Percentiles rank a stretch among this genome's conserved stretches.
phyloP scores from a whole-genome alignment of 30 jellyfish, hydroid and myxozoan genomes.

The Chrysaora quinquecirrha region DNA sequence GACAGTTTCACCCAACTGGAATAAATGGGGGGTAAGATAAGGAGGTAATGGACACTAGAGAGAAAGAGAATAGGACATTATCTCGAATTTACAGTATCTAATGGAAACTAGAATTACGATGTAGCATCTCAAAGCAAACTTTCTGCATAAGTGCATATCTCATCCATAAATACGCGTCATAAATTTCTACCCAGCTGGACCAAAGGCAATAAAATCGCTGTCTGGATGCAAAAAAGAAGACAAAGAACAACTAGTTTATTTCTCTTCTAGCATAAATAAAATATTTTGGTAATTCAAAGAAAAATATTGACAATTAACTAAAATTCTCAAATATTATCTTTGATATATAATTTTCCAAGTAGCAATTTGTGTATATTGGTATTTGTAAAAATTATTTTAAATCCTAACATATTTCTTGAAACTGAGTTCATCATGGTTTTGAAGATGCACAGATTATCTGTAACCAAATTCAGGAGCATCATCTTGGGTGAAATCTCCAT shows the following conservation, averaged over 20 bases:
- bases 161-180: too few relatives aligned
- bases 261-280: slow-evolving; percentile 10
- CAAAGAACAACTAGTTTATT: not conserved
- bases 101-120: too few relatives aligned
- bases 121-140: too few relatives aligned
- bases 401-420: slow-evolving; percentile 51
- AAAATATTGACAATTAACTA: not conserved
- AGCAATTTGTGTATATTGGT: slow-evolving; percentile 5
- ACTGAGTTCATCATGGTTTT: slow-evolving; percentile 89
- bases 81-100: too few relatives aligned
- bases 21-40: too few relatives aligned
- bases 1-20: too few relatives aligned
- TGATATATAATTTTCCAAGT: slow-evolving; percentile 29
- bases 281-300: slow-evolving; percentile 12
- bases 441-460: slow-evolving; percentile 22
- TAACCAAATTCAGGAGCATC: slow-evolving; percentile 99
- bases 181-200: too few relatives aligned
- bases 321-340: slow-evolving; percentile 11
- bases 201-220: too few relatives aligned
- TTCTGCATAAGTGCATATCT: too few relatives aligned
- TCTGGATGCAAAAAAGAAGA: too few relatives aligned
- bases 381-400: slow-evolving; percentile 44
- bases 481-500: slow-evolving; percentile 98
- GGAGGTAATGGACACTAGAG: too few relatives aligned
- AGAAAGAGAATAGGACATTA: too few relatives aligned